A percentile compares a stretch with the other conserved stretches of the same genome.
Evolutionary conservation across 2,113 vertebrate species (phyloP).

Genomic region (Chamaetylas fuelleborni): DNA sequence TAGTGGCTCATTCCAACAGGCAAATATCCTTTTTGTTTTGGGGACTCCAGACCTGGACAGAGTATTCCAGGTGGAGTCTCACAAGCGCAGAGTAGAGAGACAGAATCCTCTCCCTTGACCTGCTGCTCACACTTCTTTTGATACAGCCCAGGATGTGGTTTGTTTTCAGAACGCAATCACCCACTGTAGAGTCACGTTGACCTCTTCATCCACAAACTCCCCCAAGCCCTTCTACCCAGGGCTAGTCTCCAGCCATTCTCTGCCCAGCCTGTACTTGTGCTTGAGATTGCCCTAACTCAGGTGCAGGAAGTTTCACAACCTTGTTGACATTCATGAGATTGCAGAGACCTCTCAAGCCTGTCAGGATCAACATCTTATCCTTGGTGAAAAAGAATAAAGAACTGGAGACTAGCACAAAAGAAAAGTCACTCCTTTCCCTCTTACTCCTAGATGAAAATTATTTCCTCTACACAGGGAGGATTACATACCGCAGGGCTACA

Average conservation of each 20-base stretch:
- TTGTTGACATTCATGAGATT: not conserved
- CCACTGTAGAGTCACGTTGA: accelerated
- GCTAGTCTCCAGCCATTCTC: not conserved
- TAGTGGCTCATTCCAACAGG: not conserved
- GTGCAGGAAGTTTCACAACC: not conserved
- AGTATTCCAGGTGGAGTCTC: not conserved
- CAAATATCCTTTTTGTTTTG: not conserved
- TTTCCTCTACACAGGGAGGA: not conserved
- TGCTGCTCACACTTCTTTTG: not conserved
- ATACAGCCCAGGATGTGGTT: not conserved
- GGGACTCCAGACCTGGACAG: not conserved
- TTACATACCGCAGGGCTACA: not conserved
- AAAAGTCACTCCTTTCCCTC: not conserved
- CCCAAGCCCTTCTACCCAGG: not conserved
- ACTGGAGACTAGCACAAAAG: not conserved
- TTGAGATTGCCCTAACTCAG: not conserved
- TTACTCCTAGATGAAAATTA: accelerated
- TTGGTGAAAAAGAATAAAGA: not conserved
- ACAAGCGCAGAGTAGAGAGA: not conserved
- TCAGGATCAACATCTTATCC: not conserved
- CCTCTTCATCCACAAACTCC: not conserved
- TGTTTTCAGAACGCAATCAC: not conserved
- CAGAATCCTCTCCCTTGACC: no score
- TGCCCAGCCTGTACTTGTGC: not conserved
- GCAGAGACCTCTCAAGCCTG: not conserved